Percentiles rank a stretch among this genome's conserved stretches.
phyloP scores from a whole-genome alignment of 1,140 invertebrate genomes.

The Nomia melanderi region DNA sequence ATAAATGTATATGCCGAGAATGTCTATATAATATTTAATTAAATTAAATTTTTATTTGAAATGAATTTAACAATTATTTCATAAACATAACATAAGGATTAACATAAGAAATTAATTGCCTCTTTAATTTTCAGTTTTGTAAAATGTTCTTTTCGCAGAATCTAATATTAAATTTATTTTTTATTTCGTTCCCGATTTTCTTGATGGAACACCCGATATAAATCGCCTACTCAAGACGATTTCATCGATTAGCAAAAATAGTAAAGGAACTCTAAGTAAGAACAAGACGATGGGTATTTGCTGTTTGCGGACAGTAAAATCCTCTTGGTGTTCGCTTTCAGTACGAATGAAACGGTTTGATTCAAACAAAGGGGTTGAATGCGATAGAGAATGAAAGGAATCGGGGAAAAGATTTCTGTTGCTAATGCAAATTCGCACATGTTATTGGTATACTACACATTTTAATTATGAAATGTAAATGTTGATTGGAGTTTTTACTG shows the following conservation, averaged over 20 bases:
- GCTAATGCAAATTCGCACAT: constrained; percentile 1
- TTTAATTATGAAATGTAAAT: too few species aligned
- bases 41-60: too few species aligned
- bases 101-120: too few species aligned
- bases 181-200: background rate
- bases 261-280: constrained; percentile 7
- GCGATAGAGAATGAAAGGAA: background rate
- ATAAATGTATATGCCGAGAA: too few species aligned
- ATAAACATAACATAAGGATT: too few species aligned
- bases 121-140: background rate
- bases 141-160: background rate
- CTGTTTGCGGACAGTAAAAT: constrained; percentile 63
- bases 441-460: too few species aligned
- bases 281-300: constrained; percentile 59
- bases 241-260: constrained; percentile 29
- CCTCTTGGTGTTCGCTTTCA: constrained; percentile 58
- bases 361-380: constrained; percentile 1
- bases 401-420: constrained; percentile 1
- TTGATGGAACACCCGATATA: background rate
- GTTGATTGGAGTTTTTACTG: too few species aligned
- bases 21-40: too few species aligned
- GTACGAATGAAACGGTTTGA: constrained; percentile 46
- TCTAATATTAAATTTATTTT: background rate
- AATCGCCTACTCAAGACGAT: constrained; percentile 21
- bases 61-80: too few species aligned